Conservation (phyloP, 53 echinoderm and acorn worm genomes). For the Echinometra lucunter region DNA sequence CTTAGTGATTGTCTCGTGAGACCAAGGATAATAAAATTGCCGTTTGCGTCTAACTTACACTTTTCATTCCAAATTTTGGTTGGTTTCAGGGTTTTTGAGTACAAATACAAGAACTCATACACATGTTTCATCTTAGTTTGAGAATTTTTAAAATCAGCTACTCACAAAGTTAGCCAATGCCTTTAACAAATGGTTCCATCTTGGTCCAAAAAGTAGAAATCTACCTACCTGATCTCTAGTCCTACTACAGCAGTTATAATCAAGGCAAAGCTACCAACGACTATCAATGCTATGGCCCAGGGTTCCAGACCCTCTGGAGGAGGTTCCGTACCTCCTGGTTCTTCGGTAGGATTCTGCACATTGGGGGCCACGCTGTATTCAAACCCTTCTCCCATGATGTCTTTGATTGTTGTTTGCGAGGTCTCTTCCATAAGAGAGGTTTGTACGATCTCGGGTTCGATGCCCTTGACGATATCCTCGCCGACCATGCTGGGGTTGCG, state of each 20-base stretch:
- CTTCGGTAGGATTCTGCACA: not conserved
- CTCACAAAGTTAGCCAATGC: no score
- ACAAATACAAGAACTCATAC: no score
- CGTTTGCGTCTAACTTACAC: no score
- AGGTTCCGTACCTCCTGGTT: not conserved
- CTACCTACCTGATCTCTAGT: constrained; percentile 46
- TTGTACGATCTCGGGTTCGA: constrained; percentile 15
- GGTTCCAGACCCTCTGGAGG: constrained; percentile 30
- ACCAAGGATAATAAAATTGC: no score
- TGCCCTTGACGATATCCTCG: constrained; percentile 51
- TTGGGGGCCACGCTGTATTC: constrained; percentile 14
- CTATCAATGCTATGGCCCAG: constrained; percentile 60
- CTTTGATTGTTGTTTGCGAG: constrained; percentile 40
- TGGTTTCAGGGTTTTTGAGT: no score
- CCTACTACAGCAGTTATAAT: not conserved
- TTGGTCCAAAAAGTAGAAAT: not conserved
- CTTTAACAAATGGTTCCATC: no score
- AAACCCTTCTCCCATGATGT: constrained; percentile 53
- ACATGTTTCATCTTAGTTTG: no score
- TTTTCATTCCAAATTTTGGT: no score
- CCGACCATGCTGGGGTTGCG: constrained; percentile 67
- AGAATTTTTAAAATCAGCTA: no score
- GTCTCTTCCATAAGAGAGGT: constrained; percentile 42
- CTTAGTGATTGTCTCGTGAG: no score
- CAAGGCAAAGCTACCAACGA: constrained; percentile 35